phyloP scores from a whole-genome alignment of 2,797 vertebrate genomes.

The Hybognathus amarus region DNA sequence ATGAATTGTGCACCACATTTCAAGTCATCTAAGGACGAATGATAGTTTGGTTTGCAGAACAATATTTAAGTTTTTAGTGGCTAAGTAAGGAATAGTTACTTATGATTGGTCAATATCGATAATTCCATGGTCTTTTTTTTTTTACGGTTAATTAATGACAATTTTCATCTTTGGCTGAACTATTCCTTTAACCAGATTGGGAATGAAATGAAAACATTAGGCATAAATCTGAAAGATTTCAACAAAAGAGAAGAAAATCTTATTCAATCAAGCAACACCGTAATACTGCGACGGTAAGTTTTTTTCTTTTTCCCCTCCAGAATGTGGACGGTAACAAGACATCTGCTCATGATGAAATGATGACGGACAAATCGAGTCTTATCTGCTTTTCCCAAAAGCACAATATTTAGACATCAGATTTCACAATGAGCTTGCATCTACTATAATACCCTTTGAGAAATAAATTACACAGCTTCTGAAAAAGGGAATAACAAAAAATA shows the following conservation, averaged over 20 bases:
- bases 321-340: conserved; percentile 24
- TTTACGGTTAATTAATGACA: background rate
- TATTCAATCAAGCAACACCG: conserved; percentile 26
- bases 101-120: background rate
- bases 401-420: conserved; percentile 52
- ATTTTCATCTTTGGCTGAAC: conserved; percentile 20
- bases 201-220: background rate
- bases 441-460: conserved; percentile 52
- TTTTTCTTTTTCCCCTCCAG: background rate
- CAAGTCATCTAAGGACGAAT: background rate
- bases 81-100: background rate
- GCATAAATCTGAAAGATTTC: conserved; percentile 5
- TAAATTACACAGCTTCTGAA: conserved; percentile 58
- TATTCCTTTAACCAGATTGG: background rate
- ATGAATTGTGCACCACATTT: background rate
- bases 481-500: conserved; percentile 58
- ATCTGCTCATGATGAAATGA: conserved; percentile 24
- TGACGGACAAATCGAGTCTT: conserved; percentile 9
- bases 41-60: background rate
- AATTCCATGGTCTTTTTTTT: background rate
- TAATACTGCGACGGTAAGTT: conserved; percentile 16
- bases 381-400: conserved; percentile 30
- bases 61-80: background rate
- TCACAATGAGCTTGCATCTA: conserved; percentile 62
- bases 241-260: background rate